phyloP scores from a whole-genome alignment of 1,140 invertebrate species.

The Goniozus legneri region DNA sequence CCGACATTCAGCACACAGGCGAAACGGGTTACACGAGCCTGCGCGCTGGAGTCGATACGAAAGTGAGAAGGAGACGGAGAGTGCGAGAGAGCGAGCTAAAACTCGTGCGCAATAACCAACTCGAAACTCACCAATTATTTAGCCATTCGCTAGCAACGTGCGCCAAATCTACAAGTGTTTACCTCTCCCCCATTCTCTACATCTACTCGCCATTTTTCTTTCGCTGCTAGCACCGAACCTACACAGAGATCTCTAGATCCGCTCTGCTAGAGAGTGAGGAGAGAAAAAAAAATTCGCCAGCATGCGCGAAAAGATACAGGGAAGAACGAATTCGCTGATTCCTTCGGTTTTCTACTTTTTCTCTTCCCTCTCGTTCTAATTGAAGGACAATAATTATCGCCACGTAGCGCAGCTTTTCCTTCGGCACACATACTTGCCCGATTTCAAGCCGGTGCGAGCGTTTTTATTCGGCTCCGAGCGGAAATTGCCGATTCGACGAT shows the following conservation, averaged over 20 bases:
- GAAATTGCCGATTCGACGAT: constrained; percentile 35
- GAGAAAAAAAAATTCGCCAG: neutral
- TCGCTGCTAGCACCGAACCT: no score
- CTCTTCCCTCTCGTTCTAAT: constrained; percentile 15
- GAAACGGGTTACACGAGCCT: constrained; percentile 25
- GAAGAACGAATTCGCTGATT: constrained; percentile 40
- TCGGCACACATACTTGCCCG: constrained; percentile 4
- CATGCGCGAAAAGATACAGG: neutral
- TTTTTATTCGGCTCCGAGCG: constrained; percentile 17
- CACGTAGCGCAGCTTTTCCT: constrained; percentile 10
- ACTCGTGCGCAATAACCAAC: constrained; percentile 29
- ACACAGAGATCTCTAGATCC: no score
- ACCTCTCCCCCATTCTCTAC: constrained; percentile 17
- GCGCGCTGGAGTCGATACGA: constrained; percentile 12
- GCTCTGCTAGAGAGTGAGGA: neutral
- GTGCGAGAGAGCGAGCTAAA: constrained; percentile 4
- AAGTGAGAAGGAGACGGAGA: constrained; percentile 4
- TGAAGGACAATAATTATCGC: constrained; percentile 41
- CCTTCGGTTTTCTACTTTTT: constrained; percentile 7
- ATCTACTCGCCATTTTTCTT: no score
- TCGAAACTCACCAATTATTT: constrained; percentile 51
- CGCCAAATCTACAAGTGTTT: constrained; percentile 54
- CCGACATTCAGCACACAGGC: constrained; percentile 47
- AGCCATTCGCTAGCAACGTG: constrained; percentile 51
- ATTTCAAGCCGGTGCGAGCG: no score